A percentile compares a stretch with the other conserved stretches of the same genome.
These are phyloP conservation scores for Linepithema humile DNA, from an alignment of 1,140 invertebrate species.

Conservation along the genomic window DNA sequence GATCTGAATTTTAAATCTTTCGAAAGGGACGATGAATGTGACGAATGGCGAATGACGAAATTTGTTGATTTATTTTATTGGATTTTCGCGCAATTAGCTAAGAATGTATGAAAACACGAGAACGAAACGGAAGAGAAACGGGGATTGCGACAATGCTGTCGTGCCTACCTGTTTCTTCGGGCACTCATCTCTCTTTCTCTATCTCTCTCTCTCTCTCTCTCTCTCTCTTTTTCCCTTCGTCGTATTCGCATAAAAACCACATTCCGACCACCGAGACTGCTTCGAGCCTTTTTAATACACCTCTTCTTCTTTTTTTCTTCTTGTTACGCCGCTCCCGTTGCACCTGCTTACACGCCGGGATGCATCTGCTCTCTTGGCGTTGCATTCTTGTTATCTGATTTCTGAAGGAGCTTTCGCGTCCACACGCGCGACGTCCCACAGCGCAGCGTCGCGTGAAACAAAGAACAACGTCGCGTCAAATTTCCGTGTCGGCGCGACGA, in stretches of 20 bases:
- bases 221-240: not conserved
- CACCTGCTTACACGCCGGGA: slow-evolving; percentile 54
- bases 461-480: slow-evolving; percentile 6
- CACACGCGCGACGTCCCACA: not conserved
- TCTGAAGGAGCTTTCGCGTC: slow-evolving; percentile 16
- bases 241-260: slow-evolving; percentile 70
- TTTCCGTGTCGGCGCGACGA: not conserved
- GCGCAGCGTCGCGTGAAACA: not conserved
- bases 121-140: not conserved
- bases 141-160: not conserved
- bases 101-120: not conserved
- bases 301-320: slow-evolving; percentile 30
- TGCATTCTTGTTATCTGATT: slow-evolving; percentile 49
- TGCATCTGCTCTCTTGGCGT: slow-evolving; percentile 34
- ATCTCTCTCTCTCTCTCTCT: too few relatives aligned
- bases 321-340: slow-evolving; percentile 35
- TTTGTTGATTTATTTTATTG: too few relatives aligned
- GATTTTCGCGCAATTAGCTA: not conserved
- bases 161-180: not conserved
- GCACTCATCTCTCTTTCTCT: not conserved
- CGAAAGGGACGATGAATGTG: too few relatives aligned
- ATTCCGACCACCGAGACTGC: slow-evolving; percentile 64
- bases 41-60: too few relatives aligned
- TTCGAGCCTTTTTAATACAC: slow-evolving; percentile 42
- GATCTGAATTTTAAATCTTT: too few relatives aligned